Conservation (phyloP, 2,888 invertebrate species). For the Odiellus spinosus region DNA sequence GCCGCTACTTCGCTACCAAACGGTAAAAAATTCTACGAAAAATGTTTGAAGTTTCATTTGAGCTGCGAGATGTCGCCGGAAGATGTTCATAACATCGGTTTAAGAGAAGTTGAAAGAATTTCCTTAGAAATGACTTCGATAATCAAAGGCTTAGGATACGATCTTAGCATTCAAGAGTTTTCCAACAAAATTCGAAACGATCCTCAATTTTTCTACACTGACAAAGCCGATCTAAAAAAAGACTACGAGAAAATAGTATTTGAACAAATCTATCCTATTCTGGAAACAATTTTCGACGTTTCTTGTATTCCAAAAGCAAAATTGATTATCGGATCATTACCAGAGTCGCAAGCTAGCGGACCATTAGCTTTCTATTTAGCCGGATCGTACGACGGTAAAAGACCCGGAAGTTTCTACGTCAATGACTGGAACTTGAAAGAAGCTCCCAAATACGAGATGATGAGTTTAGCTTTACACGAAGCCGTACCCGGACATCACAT, state of each 20-base stretch:
- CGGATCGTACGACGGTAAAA: slow-evolving; percentile 24
- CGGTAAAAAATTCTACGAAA: slow-evolving; percentile 25
- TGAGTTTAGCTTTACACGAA: slow-evolving; percentile 29
- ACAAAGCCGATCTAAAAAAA: slow-evolving; percentile 21
- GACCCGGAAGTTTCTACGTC: slow-evolving; percentile 27
- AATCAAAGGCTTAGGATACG: no score
- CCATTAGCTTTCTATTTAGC: slow-evolving; percentile 25
- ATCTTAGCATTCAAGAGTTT: no score
- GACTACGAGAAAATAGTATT: slow-evolving; percentile 25
- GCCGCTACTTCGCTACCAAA: slow-evolving; percentile 24
- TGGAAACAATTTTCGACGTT: slow-evolving; percentile 25
- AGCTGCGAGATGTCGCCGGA: slow-evolving; percentile 24
- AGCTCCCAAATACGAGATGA: slow-evolving; percentile 29
- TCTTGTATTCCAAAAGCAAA: slow-evolving; percentile 22
- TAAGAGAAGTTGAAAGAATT: slow-evolving; percentile 26
- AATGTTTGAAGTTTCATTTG: slow-evolving; percentile 27
- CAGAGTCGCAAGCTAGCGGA: slow-evolving; percentile 17
- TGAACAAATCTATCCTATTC: slow-evolving; percentile 24
- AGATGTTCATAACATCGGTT: slow-evolving; percentile 27
- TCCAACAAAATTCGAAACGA: no score
- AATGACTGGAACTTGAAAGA: slow-evolving; percentile 15
- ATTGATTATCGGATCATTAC: slow-evolving; percentile 15
- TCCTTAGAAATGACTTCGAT: slow-evolving; percentile 20
- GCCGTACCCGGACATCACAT: slow-evolving; percentile 32
- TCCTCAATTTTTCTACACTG: no score